A percentile compares a stretch with the other conserved stretches of the same genome.
These are phyloP conservation scores for Megalurothrips usitatus DNA, from an alignment of 2,888 invertebrate genomes.

Conservation along the genomic window DNA sequence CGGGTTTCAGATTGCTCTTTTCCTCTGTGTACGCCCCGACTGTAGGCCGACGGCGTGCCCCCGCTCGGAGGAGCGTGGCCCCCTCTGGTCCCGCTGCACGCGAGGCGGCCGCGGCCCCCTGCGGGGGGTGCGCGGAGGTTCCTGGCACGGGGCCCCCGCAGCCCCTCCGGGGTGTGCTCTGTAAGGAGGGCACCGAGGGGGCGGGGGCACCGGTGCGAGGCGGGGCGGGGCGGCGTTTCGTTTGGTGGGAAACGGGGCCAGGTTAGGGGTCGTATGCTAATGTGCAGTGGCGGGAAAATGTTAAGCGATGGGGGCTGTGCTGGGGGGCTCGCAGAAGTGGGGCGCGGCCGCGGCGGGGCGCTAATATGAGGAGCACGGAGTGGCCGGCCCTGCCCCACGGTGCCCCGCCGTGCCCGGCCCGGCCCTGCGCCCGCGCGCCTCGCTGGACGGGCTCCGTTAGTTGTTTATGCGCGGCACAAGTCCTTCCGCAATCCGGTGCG, in stretches of 20 bases:
- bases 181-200: not conserved
- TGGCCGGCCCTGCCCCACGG: not conserved
- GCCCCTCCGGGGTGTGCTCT: not conserved
- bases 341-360: not conserved
- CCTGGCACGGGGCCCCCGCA: slow-evolving; percentile 18
- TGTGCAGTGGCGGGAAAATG: slow-evolving; percentile 1
- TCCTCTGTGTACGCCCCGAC: not conserved
- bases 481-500: no score
- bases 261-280: slow-evolving; percentile 13
- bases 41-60: not conserved
- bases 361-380: not conserved
- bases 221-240: not conserved
- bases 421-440: not conserved
- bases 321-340: not conserved
- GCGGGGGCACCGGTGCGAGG: not conserved
- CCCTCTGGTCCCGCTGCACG: not conserved
- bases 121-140: not conserved
- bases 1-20: not conserved
- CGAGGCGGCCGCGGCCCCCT: not conserved
- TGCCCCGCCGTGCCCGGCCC: not conserved
- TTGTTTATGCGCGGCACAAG: no score
- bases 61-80: not conserved
- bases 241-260: not conserved
- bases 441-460: not conserved
- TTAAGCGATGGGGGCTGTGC: slow-evolving; percentile 27